A percentile compares a stretch with the other conserved stretches of the same genome.
phyloP scores from a whole-genome alignment of 2,797 vertebrate species.

The Acipenser transmontanus region DNA sequence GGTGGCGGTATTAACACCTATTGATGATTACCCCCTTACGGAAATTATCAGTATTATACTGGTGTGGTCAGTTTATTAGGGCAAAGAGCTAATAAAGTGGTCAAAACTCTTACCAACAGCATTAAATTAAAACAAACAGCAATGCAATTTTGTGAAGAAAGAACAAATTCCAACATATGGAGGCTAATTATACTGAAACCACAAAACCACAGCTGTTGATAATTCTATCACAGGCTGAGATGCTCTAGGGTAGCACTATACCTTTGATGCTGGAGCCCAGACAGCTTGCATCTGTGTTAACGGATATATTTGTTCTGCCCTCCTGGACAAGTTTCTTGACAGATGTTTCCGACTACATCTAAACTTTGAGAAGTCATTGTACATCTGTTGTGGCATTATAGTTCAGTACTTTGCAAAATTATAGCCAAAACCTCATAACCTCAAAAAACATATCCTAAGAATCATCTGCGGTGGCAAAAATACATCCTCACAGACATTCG shows the following conservation, averaged over 20 bases:
- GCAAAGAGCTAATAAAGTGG: too few species aligned
- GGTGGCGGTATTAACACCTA: too few species aligned
- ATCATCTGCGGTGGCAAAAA: neutral
- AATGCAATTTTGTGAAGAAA: neutral
- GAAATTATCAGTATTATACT: too few species aligned
- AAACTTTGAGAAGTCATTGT: neutral
- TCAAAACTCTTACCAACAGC: too few species aligned
- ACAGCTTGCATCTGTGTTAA: neutral
- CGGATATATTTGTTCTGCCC: neutral
- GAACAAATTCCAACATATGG: constrained; percentile 2
- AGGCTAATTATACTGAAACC: neutral
- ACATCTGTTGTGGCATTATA: too few species aligned
- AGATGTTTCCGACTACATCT: neutral
- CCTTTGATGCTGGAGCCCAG: neutral
- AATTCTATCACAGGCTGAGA: neutral
- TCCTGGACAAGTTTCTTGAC: neutral
- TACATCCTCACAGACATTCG: neutral
- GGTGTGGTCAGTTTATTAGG: too few species aligned
- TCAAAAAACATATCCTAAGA: too few species aligned
- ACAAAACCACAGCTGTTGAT: neutral
- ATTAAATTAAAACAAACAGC: neutral
- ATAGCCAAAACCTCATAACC: too few species aligned
- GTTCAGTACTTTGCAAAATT: too few species aligned
- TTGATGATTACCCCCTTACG: too few species aligned
- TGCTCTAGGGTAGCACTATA: neutral